A percentile compares a stretch with the other conserved stretches of the same genome.
These are phyloP conservation scores for Zaprionus davidi DNA, from an alignment of 1,140 invertebrate species.

Conservation along the genomic window DNA sequence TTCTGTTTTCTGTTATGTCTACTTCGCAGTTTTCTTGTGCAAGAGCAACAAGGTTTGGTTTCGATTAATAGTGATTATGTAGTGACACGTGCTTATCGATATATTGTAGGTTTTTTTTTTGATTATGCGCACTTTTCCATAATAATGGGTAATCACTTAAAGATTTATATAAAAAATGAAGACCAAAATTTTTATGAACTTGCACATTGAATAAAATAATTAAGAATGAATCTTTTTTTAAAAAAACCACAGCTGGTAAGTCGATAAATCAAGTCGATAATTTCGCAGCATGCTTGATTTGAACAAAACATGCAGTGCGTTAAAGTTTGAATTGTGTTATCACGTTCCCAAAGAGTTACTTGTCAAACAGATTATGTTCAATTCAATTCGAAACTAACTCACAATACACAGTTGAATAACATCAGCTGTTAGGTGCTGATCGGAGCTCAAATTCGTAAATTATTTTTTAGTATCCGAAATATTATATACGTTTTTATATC, in stretches of 20 bases:
- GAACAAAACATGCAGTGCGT: background rate
- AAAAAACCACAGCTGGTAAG: background rate
- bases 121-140: too few species aligned
- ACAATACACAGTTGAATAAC: conserved; percentile 13
- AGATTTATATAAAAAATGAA: too few species aligned
- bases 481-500: background rate
- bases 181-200: too few species aligned
- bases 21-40: background rate
- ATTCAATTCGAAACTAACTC: background rate
- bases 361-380: conserved; percentile 12
- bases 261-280: background rate
- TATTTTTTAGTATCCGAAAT: conserved; percentile 11
- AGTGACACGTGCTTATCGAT: background rate
- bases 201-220: too few species aligned
- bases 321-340: conserved; percentile 28
- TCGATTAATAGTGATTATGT: background rate
- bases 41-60: background rate
- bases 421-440: conserved; percentile 50
- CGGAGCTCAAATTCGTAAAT: conserved; percentile 27
- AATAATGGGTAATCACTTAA: too few species aligned
- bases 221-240: background rate
- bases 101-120: background rate
- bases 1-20: too few species aligned
- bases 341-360: conserved; percentile 1
- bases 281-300: background rate